Evolutionary conservation across 2,888 invertebrate species (phyloP), one percentile per base, ranked within the genome.

Genomic region (Ischnus inquisitorius): DNA sequence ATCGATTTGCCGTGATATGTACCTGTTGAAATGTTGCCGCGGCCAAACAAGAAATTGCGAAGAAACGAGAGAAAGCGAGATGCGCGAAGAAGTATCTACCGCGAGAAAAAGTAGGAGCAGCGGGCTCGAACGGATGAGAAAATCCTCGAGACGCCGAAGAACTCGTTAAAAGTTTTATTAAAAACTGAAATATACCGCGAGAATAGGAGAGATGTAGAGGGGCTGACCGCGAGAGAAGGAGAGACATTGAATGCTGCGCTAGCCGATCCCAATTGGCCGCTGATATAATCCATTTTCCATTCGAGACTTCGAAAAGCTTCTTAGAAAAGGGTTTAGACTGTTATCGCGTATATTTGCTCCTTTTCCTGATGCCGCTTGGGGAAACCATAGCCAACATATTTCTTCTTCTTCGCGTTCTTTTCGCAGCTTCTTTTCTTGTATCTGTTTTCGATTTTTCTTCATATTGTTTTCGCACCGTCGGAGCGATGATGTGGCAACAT

Each of bases 131-230:
- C 46, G 41, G 39, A 64, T 64, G 69, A 80, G 74, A 67, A 83
- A 80, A 75, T 83, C 60, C 54, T 80, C 54, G 48, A 76, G 77
- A 82, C 68, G 71, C 28, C 54, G 79, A 85, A 80, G 48, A 83
- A 77, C 79, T 85, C 77, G 83, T 85, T 85, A 75, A 83, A 85
- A 85, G 80, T 83, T 83, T 83, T 74, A 83, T 83, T 80, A 83
- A 83, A 80, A 80, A 60, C 67, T 83, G 68, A 64, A 83, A 57
- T 76, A 83, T 80, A 79, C 77, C 68, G 77, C 68, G 48, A 65
- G 69, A 57, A 39, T 48, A 3, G 8, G 46, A 16, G 54, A 22
- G 64, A 64, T 16, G 62, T 60, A 16, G n/a, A 75, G 60, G 48
- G 19, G 3, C n/a, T n/a, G n/a, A n/a, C n/a, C n/a, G 65, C 41